A percentile compares a stretch with the other conserved stretches of the same genome.
Evolutionary conservation across 2,797 vertebrate genomes (phyloP).

Genomic region (Chrosomus eos): DNA sequence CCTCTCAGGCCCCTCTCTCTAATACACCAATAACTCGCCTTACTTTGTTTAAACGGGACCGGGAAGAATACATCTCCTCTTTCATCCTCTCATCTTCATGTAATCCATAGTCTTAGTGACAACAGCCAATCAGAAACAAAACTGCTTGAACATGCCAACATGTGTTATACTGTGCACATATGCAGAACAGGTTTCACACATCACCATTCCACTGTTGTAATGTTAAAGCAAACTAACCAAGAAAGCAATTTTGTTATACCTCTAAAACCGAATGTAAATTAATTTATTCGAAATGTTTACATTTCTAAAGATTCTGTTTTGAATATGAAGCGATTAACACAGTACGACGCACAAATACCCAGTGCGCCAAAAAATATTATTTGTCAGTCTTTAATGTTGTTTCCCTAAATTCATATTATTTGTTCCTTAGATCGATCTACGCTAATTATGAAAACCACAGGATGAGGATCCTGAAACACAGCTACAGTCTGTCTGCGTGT

Average conservation of each 20-base stretch:
- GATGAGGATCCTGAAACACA: slow-evolving; percentile 58
- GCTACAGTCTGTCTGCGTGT: slow-evolving; percentile 54
- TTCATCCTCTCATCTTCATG: slow-evolving; percentile 48
- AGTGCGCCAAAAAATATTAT: slow-evolving; percentile 53
- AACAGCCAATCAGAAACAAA: background rate
- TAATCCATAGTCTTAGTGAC: slow-evolving; percentile 17
- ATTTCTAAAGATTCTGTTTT: slow-evolving; percentile 39
- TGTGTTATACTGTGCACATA: background rate
- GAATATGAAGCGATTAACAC: slow-evolving; percentile 48
- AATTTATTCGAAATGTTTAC: slow-evolving; percentile 7
- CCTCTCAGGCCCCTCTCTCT: slow-evolving; percentile 67
- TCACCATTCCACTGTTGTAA: background rate
- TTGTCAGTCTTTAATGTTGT: slow-evolving; percentile 56
- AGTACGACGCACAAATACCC: slow-evolving; percentile 50
- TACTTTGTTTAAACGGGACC: slow-evolving; percentile 76
- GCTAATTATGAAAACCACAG: slow-evolving; percentile 59
- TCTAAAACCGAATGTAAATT: background rate
- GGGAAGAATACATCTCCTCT: slow-evolving; percentile 58
- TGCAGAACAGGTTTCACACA: background rate
- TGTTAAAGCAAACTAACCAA: background rate
- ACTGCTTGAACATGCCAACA: slow-evolving; percentile 55
- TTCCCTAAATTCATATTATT: slow-evolving; percentile 58
- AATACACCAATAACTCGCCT: slow-evolving; percentile 69
- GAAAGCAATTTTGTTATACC: background rate
- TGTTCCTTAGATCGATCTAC: slow-evolving; percentile 55